These are phyloP conservation scores for Andrena cerasifolii DNA, from an alignment of 1,140 invertebrate species.

Conservation along the genomic window DNA sequence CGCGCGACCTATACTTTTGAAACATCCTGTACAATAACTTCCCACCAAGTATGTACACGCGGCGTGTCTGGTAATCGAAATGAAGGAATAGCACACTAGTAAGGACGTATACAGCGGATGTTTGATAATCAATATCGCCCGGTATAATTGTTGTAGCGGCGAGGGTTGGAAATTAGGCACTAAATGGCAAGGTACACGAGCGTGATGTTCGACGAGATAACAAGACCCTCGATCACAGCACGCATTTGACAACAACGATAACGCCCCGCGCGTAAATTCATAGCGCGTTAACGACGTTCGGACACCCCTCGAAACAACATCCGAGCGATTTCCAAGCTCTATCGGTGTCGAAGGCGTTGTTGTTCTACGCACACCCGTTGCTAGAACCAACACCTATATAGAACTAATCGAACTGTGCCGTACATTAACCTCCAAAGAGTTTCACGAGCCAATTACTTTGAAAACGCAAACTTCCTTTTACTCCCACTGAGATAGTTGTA, in stretches of 20 bases:
- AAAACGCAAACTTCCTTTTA: no score
- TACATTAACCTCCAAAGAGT: no score
- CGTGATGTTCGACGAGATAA: slow-evolving; percentile 14
- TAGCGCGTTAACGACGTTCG: slow-evolving; percentile 15
- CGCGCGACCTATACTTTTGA: no score
- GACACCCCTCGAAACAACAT: slow-evolving; percentile 15
- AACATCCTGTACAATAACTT: no score
- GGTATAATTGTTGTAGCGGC: slow-evolving; percentile 1
- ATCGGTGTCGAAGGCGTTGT: not conserved
- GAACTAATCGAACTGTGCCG: not conserved
- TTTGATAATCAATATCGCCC: not conserved
- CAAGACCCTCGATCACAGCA: slow-evolving; percentile 2
- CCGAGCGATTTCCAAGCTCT: not conserved
- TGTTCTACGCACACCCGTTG: not conserved
- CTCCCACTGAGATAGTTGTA: no score
- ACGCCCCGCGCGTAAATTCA: slow-evolving; percentile 31
- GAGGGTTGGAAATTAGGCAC: slow-evolving; percentile 20
- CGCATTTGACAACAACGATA: slow-evolving; percentile 1
- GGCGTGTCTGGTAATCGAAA: no score
- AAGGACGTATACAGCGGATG: no score
- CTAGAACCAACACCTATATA: no score
- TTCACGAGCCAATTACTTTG: no score
- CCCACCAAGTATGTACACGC: no score
- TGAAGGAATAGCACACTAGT: no score
- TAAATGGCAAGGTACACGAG: slow-evolving; percentile 6